Evolutionary conservation across 2,888 invertebrate genomes (phyloP), one percentile per base, ranked within the genome.

Genomic region (Crioceris asparagi): DNA sequence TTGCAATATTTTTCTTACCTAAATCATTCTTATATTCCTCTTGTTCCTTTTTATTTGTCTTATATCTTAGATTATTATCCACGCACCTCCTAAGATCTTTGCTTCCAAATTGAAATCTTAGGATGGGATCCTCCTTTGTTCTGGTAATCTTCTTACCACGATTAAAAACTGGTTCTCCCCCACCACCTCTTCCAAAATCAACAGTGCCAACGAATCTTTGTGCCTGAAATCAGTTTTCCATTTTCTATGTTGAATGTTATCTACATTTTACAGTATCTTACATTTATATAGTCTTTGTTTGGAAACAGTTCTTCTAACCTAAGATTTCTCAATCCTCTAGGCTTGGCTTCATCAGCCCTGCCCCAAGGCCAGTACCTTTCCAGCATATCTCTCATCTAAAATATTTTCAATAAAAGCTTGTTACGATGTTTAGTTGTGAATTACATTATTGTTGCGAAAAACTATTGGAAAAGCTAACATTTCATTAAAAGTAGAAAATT

Each of bases 331-430:
- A 79, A 76, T 14, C 83, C 73, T 38, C 63, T 47, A 4, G 62
- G 60, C 50, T 58, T 57, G 17, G 49, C 49, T 21, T 54, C 48
- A 6, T 11, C 43, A 1, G 41, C 41, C 40, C 75, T 71, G 3
- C 83, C 83, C 82, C 83, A 86, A 5, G 86, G 85, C 64, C 79
- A 79, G 58, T 82, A 83, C 46, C 74, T 74, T 41, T 76, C 71
- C 64, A 81, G 71, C 66, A 83, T 75, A 53, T 75, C 73, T 38
- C 75, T 74, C 45, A 77, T 66, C 79, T 79, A 30, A 30, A 19
- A 35, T 30, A 17, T 25, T 15, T 12, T n/a, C n/a, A n/a, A n/a
- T n/a, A n/a, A n/a, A n/a, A n/a, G n/a, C n/a, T n/a, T n/a, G n/a
- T n/a, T n/a, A n/a, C n/a, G n/a, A n/a, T n/a, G n/a, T n/a, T n/a